Conservation (phyloP, 2,113 vertebrate genomes). For the Perognathus longimembris region DNA sequence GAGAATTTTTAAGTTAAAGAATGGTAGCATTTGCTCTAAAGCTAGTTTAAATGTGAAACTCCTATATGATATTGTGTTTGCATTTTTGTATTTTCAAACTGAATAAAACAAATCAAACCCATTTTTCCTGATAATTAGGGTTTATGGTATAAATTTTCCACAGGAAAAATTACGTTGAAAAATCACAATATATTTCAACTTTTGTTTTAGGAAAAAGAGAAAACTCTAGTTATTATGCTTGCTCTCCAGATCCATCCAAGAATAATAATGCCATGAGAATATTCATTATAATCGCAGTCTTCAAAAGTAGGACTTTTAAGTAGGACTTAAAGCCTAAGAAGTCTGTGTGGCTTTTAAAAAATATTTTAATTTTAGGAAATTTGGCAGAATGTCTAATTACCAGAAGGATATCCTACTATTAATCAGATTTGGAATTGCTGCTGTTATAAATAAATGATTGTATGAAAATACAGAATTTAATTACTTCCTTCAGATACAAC, state of each 20-base stretch:
- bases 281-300: background rate
- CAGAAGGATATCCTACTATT: constrained; percentile 55
- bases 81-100: background rate
- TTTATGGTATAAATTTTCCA: background rate
- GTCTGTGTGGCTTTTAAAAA: background rate
- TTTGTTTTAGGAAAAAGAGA: background rate
- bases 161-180: background rate
- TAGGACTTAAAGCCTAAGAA: constrained; percentile 1
- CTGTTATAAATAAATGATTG: constrained; percentile 69
- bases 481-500: constrained; percentile 64
- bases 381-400: constrained; percentile 68
- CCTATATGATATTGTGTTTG: background rate
- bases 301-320: too few relatives aligned
- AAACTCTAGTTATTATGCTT: background rate
- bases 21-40: background rate
- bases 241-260: background rate
- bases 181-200: background rate
- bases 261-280: background rate
- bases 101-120: background rate
- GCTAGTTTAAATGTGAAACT: background rate
- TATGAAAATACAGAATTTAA: constrained; percentile 74
- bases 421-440: constrained; percentile 73
- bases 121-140: background rate
- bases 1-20: background rate
- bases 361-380: constrained; percentile 65